Conservation (phyloP, 2,888 invertebrate species). For the Drosophila buzzatii region DNA sequence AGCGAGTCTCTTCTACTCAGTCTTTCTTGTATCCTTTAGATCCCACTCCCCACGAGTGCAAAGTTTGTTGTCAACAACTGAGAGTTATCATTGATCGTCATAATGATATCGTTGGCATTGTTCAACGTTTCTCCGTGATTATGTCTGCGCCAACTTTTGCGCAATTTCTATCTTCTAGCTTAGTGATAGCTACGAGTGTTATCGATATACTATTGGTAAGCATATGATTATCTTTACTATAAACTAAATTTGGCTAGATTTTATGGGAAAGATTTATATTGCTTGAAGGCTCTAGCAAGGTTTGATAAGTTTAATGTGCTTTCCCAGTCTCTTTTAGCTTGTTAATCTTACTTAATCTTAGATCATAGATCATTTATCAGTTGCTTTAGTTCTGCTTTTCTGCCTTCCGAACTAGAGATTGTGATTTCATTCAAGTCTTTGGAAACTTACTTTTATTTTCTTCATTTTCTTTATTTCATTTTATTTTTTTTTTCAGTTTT, state of each 20-base stretch:
- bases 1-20: neutral
- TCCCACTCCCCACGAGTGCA: conserved; percentile 25
- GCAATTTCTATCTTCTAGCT: conserved; percentile 61
- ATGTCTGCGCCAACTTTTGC: conserved; percentile 67
- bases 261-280: neutral
- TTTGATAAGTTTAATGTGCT: neutral
- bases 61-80: conserved; percentile 52
- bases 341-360: neutral
- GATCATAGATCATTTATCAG: too few relatives aligned
- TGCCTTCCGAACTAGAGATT: too few relatives aligned
- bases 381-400: neutral
- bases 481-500: conserved; percentile 40
- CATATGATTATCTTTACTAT: neutral
- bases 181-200: conserved; percentile 69
- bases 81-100: conserved; percentile 61
- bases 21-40: conserved; percentile 5
- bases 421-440: too few relatives aligned
- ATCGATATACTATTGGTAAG: conserved; percentile 67
- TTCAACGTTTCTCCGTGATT: conserved; percentile 54
- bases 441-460: too few relatives aligned
- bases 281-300: neutral
- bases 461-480: neutral
- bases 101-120: conserved; percentile 62
- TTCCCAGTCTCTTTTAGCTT: neutral
- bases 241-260: neutral